Evolutionary conservation across 1,140 invertebrate genomes (phyloP), one percentile per base, ranked within the genome.

Genomic region (Cepaea nemoralis): DNA sequence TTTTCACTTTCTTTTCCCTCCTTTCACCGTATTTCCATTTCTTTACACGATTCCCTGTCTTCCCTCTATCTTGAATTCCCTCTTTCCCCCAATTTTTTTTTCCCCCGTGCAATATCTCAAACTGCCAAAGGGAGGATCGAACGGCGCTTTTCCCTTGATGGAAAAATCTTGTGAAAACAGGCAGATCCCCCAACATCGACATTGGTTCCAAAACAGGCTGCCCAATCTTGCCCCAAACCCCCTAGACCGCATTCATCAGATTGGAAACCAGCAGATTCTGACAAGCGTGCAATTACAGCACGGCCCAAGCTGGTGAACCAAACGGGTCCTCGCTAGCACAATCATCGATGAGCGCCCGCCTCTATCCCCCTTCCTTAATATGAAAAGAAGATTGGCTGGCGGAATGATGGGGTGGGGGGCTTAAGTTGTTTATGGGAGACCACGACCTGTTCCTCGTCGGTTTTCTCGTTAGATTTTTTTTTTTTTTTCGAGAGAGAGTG

Each of bases 241-340:
- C 40, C 3, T 40, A 45, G 39, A 74, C 40, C 71, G 42, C 71
- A 74, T 74, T 74, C 71, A 74, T 74, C 42, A 74, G 71, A 39
- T 48, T 12, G 31, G 24, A 39, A 45, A 50, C 42, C 6, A 16
- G 71, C 39, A 74, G 50, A 48, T 27, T 74, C 50, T 74, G 42
- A 48, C 71, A 74, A 42, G 19, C 71, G 27, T 74, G 40, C 71
- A 45, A 74, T 74, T 48, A 74, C 71, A 48, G 24, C 42, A 27
- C 70, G 27, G 27, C 39, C 1, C 39, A 1, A 39, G 31, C 40
- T 5, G 50, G 22, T 48, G 24, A 74, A 50, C 71, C 71, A 48
- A 42, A 6, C 16, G n/a, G 71, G 40, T 19, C 35, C 1, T 42
- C 33, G 14, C 70, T 27, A 42, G 71, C 71, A 48, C 71, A 40